Evolutionary conservation across 1,140 invertebrate genomes (phyloP).

Genomic region (Rhyzopertha dominica): DNA sequence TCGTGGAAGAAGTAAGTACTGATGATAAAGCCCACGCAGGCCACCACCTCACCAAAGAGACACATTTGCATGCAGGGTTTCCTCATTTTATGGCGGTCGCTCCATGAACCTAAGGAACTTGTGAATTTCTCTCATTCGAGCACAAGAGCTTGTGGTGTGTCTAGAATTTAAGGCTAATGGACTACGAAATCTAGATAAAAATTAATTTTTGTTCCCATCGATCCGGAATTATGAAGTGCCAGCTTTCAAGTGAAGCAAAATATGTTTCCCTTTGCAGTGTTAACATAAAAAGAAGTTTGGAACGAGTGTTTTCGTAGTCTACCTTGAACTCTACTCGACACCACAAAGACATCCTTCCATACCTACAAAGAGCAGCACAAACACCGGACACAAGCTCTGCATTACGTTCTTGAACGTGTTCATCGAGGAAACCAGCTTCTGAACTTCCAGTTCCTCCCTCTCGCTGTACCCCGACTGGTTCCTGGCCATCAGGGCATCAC

Average conservation of each 20-base stretch:
- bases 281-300: too few species aligned
- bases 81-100: constrained; percentile 53
- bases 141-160: too few species aligned
- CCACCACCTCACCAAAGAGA: constrained; percentile 48
- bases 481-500: constrained; percentile 51
- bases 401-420: constrained; percentile 54
- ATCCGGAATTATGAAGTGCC: too few species aligned
- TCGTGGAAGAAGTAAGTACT: constrained; percentile 45
- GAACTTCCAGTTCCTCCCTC: constrained; percentile 47
- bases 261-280: too few species aligned
- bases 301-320: too few species aligned
- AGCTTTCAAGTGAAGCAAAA: too few species aligned
- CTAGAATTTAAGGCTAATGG: too few species aligned
- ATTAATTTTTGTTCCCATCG: too few species aligned
- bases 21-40: constrained; percentile 32
- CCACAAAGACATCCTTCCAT: constrained; percentile 54
- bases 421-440: constrained; percentile 54
- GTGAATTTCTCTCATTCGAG: too few species aligned
- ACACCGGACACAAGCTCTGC: constrained; percentile 52
- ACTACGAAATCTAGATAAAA: too few species aligned
- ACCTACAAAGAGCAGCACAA: constrained; percentile 54
- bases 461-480: constrained; percentile 44
- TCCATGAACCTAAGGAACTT: constrained; percentile 62
- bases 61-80: constrained; percentile 55
- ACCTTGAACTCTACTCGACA: constrained; percentile 55